Evolutionary conservation across 1,140 invertebrate species (phyloP).

Genomic region (Campodea augens): DNA sequence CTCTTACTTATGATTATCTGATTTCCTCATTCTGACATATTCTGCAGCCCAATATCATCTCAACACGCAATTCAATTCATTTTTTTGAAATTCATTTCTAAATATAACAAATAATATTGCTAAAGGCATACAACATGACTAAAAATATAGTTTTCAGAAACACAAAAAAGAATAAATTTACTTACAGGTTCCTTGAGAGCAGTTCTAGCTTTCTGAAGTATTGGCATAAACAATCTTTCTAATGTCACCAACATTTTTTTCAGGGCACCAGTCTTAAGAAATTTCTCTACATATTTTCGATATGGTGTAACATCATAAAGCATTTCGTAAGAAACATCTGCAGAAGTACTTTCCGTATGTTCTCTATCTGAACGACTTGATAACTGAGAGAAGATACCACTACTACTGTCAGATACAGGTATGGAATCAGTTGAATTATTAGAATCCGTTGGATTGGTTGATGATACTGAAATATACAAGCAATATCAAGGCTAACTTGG

Average conservation of each 20-base stretch:
- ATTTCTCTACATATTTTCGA: constrained; percentile 64
- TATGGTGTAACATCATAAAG: constrained; percentile 16
- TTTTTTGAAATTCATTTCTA: not conserved
- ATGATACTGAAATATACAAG: constrained; percentile 9
- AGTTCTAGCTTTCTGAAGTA: constrained; percentile 44
- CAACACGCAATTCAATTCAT: not conserved
- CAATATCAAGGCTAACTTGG: too few relatives aligned
- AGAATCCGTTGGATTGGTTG: constrained; percentile 21
- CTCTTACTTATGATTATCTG: too few relatives aligned
- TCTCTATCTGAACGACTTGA: too few relatives aligned
- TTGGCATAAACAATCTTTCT: constrained; percentile 41
- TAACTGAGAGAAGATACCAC: too few relatives aligned
- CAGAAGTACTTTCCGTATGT: too few relatives aligned
- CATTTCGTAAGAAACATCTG: too few relatives aligned
- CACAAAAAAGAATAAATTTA: not conserved
- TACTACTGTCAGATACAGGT: constrained; percentile 11
- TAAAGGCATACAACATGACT: constrained; percentile 11
- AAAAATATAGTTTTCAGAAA: not conserved
- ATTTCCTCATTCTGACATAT: too few relatives aligned
- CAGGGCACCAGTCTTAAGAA: constrained; percentile 63
- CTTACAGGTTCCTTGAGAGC: constrained; percentile 35
- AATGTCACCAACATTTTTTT: constrained; percentile 55
- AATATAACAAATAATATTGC: constrained; percentile 2
- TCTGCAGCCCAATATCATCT: not conserved
- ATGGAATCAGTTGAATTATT: constrained; percentile 26